phyloP scores from a whole-genome alignment of 1,140 invertebrate species.

The Caenorhabditis briggsae region DNA sequence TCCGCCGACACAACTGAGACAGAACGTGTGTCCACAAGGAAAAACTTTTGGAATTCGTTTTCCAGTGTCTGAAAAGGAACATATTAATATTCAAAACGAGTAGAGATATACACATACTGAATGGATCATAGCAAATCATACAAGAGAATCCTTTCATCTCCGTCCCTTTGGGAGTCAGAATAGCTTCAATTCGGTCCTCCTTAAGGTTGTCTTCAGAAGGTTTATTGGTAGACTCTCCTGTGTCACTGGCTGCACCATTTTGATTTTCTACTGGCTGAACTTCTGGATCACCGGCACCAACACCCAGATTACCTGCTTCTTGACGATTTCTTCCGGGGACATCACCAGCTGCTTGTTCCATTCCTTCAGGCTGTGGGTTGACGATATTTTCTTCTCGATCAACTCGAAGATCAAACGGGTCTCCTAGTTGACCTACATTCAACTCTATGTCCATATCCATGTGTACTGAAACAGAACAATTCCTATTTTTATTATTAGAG shows the following conservation, averaged over 20 bases:
- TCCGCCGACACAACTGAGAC: neutral
- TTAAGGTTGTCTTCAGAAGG: neutral
- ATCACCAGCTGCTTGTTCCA: neutral
- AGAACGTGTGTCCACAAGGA: slow-evolving; percentile 25
- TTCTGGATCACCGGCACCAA: neutral
- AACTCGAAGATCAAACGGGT: neutral
- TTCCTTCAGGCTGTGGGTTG: too few relatives aligned
- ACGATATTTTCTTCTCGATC: neutral
- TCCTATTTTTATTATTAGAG: too few relatives aligned
- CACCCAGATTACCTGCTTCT: neutral
- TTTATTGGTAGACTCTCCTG: neutral
- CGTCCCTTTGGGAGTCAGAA: slow-evolving; percentile 4
- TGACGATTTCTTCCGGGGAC: too few relatives aligned
- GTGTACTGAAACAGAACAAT: neutral
- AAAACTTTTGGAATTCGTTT: slow-evolving; percentile 31
- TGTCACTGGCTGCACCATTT: neutral
- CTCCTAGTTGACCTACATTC: neutral
- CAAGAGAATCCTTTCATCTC: slow-evolving; percentile 35
- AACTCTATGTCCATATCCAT: neutral
- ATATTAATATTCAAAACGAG: neutral
- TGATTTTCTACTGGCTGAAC: neutral
- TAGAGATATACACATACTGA: neutral
- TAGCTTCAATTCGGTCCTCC: neutral
- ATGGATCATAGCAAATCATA: slow-evolving; percentile 10
- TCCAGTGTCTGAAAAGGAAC: neutral